These are phyloP conservation scores for Loriculus beryllinus DNA, from an alignment of 2,797 vertebrate species.

Conservation along the genomic window DNA sequence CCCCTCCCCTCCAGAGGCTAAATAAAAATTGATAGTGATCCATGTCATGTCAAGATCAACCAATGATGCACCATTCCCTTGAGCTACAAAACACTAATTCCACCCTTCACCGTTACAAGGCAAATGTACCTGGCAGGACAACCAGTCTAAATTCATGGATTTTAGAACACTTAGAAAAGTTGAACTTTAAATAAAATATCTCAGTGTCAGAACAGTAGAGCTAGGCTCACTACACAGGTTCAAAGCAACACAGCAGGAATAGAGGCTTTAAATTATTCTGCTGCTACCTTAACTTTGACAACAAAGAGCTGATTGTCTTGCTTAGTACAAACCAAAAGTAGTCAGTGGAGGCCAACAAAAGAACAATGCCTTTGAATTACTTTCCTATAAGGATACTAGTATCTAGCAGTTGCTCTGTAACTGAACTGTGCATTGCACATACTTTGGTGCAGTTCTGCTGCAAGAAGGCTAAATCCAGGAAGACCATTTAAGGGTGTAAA, in stretches of 20 bases:
- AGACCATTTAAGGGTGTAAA: neutral
- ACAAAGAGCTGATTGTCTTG: neutral
- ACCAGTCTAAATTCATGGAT: neutral
- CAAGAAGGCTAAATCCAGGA: neutral
- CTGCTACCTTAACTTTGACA: neutral
- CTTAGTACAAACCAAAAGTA: neutral
- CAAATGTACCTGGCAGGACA: neutral
- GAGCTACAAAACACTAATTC: neutral
- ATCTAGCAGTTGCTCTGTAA: neutral
- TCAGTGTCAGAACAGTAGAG: neutral
- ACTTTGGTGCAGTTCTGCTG: neutral
- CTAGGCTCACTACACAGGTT: neutral
- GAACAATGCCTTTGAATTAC: neutral
- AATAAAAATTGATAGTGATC: neutral
- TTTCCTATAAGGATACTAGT: neutral
- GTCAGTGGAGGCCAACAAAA: neutral
- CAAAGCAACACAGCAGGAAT: neutral
- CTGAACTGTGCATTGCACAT: rapidly evolving
- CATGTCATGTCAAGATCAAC: neutral
- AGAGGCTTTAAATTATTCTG: neutral
- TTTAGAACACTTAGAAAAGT: neutral
- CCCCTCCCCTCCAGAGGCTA: neutral
- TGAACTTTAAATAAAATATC: neutral
- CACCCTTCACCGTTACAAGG: neutral
- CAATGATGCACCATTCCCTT: neutral